Base-by-base conservation (phyloP, 2,888 invertebrate species). In the Noctua comes region DNA sequence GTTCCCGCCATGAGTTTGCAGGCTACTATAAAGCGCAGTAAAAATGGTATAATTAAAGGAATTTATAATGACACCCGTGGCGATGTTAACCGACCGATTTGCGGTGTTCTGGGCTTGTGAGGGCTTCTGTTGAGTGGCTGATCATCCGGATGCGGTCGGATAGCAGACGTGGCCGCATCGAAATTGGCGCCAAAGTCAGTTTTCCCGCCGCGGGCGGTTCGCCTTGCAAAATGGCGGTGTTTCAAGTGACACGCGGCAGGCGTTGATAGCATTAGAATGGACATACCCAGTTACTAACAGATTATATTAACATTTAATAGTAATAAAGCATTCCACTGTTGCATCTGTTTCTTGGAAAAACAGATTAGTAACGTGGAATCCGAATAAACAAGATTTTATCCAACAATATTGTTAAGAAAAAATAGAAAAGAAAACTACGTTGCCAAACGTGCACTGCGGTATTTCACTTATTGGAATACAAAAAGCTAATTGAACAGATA, bases 151-250 rank as follows among this genome's bases (percentile, higher is more conserved):
- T 90, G 90, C 88, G 93, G 93, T 90, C 91, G 93, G 86, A 80
- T 94, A 88, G 91, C 90, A 92, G 93, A 91, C 91, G 89, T 90
- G 86, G 92, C 86, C 92, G 93, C 93, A 92, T 94, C 93, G 93
- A 96, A 96, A 96, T 96, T 95, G 95, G 96, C 96, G 96, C 96
- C 96, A 95, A 96, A 96, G 96, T 96, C 93, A 94, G 96, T 96
- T 96, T 95, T 95, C 96, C 95, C 95, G 96, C 94, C 93, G 93
- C 95, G 93, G 94, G 95, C 94, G 93, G 96, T 94, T 96, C 94
- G 96, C 96, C 95, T 96, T 96, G 96, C 96, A 96, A 95, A 94
- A 96, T 96, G 96, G 96, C 95, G 93, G 93, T 91, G 94, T 92
- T 93, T 96, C 96, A 92, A 95, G 94, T 96, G 96, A 96, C 96